A percentile compares a stretch with the other conserved stretches of the same genome.
These are phyloP conservation scores for Falco peregrinus DNA, from an alignment of 2,797 vertebrate species.

Conservation along the genomic window DNA sequence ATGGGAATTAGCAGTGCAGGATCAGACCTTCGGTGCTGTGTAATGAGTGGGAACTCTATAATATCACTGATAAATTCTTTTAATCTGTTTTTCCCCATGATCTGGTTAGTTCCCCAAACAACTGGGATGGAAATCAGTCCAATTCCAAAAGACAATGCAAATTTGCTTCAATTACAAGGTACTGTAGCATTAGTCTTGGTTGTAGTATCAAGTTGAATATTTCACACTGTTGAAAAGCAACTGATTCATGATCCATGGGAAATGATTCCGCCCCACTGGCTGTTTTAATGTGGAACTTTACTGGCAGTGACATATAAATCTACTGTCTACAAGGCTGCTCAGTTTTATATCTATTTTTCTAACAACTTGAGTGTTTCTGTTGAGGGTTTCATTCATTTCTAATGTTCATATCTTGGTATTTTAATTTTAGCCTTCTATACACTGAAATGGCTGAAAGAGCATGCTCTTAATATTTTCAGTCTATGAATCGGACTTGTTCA, in stretches of 20 bases:
- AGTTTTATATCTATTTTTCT: constrained; percentile 63
- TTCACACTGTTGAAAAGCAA: not conserved
- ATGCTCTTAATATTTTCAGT: not conserved
- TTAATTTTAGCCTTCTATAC: not conserved
- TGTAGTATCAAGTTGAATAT: constrained; percentile 18
- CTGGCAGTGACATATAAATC: constrained; percentile 58
- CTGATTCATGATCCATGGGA: constrained; percentile 66
- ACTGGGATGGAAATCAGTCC: constrained; percentile 39
- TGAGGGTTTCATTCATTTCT: constrained; percentile 63
- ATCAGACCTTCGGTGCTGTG: not conserved
- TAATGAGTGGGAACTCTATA: constrained; percentile 14
- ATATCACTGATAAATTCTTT: constrained; percentile 4
- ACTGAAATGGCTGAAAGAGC: not conserved
- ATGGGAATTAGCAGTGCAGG: not conserved
- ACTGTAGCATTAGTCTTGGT: constrained; percentile 31
- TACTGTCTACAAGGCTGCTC: constrained; percentile 48
- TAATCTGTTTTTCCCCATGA: constrained; percentile 36
- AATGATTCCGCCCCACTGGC: constrained; percentile 31
- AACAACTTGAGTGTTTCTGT: constrained; percentile 41
- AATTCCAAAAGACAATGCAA: constrained; percentile 36
- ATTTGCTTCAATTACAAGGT: constrained; percentile 37
- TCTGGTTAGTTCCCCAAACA: constrained; percentile 55
- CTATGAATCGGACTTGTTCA: not conserved
- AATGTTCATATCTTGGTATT: constrained; percentile 19
- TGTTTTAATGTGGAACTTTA: constrained; percentile 58